phyloP scores from a whole-genome alignment of 2,113 vertebrate species.

The Tachycineta bicolor region DNA sequence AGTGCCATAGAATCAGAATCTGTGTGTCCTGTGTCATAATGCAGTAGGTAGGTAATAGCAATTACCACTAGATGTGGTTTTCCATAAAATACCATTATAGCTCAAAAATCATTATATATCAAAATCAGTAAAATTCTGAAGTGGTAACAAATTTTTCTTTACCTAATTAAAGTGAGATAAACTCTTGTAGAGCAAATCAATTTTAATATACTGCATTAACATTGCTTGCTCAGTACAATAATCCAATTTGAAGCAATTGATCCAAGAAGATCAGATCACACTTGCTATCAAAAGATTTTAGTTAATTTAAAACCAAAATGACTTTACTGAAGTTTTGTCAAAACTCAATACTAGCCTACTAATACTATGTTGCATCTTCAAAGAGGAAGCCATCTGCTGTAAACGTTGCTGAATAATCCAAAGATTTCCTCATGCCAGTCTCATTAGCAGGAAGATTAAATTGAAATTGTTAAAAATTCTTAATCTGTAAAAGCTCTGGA shows the following conservation, averaged over 20 bases:
- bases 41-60: not conserved
- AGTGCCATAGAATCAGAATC: not conserved
- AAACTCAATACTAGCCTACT: not conserved
- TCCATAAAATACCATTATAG: slow-evolving; percentile 7
- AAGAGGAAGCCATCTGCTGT: slow-evolving; percentile 13
- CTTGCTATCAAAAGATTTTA: slow-evolving; percentile 32
- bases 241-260: slow-evolving; percentile 1
- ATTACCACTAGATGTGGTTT: slow-evolving; percentile 13
- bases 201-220: not conserved
- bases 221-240: slow-evolving; percentile 13
- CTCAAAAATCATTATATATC: not conserved
- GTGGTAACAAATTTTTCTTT: not conserved
- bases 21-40: not conserved
- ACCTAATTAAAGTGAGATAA: slow-evolving; percentile 30
- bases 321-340: slow-evolving; percentile 32
- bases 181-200: slow-evolving; percentile 3
- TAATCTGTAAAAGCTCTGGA: not conserved
- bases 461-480: not conserved
- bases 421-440: not conserved
- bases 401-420: not conserved
- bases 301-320: slow-evolving; percentile 27
- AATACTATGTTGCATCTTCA: slow-evolving; percentile 13
- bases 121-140: slow-evolving; percentile 18
- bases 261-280: not conserved
- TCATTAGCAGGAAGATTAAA: slow-evolving; percentile 5